Evolutionary conservation across 2,888 invertebrate genomes (phyloP), one percentile per base, ranked within the genome.

Genomic region (Trichacis sp.): DNA sequence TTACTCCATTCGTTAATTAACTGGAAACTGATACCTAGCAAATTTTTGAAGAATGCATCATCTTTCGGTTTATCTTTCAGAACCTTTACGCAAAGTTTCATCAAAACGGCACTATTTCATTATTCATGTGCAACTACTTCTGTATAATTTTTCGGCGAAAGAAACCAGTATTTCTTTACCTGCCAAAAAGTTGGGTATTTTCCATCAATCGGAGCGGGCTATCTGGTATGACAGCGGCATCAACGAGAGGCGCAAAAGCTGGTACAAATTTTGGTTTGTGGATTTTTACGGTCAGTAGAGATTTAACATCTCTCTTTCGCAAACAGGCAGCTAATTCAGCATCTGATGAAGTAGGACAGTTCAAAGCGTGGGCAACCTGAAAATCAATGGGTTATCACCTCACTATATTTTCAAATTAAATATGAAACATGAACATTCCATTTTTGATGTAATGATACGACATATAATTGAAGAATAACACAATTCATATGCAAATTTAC

Each of bases 231-330:
- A 95, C 92, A 50, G 92, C 90, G 20, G 93, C 93, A 76, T 97
- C 96, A 20, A 96, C 91, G 29, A 93, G 90, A 2, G 97, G 97
- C 0, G 95, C 96, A 75, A 94, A 91, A 5, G 92, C 91, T n/a
- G 94, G 93, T 75, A 92, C 90, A 84, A 93, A 96, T 76, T 91
- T 88, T 15, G 92, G 89, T 56, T 82, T 82, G 66, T 80, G 74
- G 57, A 83, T 80, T 70, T 76, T 77, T 30, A 82, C 84, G 42
- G 74, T 76, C 8, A 84, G 67, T 29, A 84, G 67, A n/a, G 77
- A 73, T 49, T 81, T 69, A 18, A 82, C 72, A 48, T 78, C 75
- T 46, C 80, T 76, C 52, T 66, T 84, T 50, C 88, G 87, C 64
- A 91, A 85, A 82, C 91, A 91, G 40, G 85, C 79, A 52, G 87